phyloP scores from a whole-genome alignment of 2,797 vertebrate genomes.

The Oreortyx pictus region DNA sequence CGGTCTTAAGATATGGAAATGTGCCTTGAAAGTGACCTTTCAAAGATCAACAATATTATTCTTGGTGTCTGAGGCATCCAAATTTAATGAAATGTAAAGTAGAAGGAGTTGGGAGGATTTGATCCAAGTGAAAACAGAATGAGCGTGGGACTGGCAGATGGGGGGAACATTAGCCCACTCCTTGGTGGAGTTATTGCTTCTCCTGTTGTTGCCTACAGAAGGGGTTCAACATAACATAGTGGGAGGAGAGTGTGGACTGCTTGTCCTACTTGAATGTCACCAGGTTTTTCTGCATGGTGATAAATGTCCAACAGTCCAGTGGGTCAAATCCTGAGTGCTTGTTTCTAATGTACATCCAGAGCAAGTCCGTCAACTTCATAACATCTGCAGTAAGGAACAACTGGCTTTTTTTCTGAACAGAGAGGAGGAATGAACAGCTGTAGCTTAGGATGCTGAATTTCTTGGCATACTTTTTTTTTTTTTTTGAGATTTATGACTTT shows the following conservation, averaged over 20 bases:
- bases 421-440: slow-evolving; percentile 1
- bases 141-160: slow-evolving; percentile 38
- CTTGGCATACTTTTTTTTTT: neutral
- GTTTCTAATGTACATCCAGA: neutral
- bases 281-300: neutral
- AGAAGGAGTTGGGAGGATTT: slow-evolving; percentile 20
- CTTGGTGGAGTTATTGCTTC: neutral
- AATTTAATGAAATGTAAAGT: slow-evolving; percentile 15
- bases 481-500: slow-evolving; percentile 28
- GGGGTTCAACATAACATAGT: neutral
- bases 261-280: neutral
- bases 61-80: neutral
- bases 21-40: slow-evolving; percentile 29
- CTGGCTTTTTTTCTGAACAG: neutral
- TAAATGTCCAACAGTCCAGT: fast-evolving
- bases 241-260: neutral
- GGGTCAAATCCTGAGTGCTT: neutral
- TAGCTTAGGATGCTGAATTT: slow-evolving; percentile 32
- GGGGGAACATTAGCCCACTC: neutral
- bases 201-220: neutral
- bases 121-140: slow-evolving; percentile 55
- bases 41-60: neutral
- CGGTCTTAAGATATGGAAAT: neutral
- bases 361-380: neutral
- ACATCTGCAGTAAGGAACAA: neutral